Percentiles rank a stretch among this genome's conserved stretches.
phyloP scores from a whole-genome alignment of 2,888 invertebrate genomes.

The Beris morrisii region DNA sequence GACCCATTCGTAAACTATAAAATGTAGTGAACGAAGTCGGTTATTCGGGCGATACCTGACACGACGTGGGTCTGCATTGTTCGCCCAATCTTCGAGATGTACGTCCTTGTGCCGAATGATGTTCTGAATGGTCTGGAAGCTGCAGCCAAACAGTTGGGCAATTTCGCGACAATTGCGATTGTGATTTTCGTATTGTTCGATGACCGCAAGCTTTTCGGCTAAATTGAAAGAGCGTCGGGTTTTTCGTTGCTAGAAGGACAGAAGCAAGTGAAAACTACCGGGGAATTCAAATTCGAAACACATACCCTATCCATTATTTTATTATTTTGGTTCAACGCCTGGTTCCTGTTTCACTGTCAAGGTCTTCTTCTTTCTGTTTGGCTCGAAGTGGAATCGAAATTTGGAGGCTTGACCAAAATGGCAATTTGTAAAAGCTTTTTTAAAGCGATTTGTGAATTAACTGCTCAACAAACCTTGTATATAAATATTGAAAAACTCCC shows the following conservation, averaged over 20 bases:
- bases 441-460: no score
- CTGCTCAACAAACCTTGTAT: no score
- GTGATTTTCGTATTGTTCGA: constrained; percentile 17
- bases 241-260: constrained; percentile 39
- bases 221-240: constrained; percentile 34
- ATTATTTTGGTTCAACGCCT: constrained; percentile 31
- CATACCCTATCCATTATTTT: constrained; percentile 44
- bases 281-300: constrained; percentile 50
- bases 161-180: constrained; percentile 15
- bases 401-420: no score
- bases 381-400: no score
- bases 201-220: constrained; percentile 17
- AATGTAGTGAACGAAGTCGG: constrained; percentile 13
- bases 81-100: constrained; percentile 28
- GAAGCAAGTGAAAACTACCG: neutral
- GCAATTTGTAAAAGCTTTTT: no score
- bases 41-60: constrained; percentile 21
- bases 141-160: constrained; percentile 24
- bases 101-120: constrained; percentile 27
- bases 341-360: constrained; percentile 24
- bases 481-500: no score
- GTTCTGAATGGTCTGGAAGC: constrained; percentile 28
- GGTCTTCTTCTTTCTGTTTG: constrained; percentile 16
- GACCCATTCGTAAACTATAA: constrained; percentile 22
- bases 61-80: constrained; percentile 27